Evolutionary conservation across 2,797 vertebrate genomes (phyloP).

Genomic region (Hoplostethus atlanticus): DNA sequence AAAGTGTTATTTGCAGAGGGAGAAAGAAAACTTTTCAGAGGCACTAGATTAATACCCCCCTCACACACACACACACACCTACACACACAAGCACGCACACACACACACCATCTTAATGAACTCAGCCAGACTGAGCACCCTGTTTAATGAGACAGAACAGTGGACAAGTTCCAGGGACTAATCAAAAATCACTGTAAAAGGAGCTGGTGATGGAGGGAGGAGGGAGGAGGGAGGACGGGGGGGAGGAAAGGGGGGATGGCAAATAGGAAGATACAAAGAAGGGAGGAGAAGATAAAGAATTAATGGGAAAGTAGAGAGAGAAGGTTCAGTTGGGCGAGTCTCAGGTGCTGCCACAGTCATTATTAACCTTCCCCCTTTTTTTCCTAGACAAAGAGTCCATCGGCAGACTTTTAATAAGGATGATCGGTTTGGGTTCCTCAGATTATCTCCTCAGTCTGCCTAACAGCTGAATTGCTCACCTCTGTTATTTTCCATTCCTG

Average conservation of each 20-base stretch:
- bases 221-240: background rate
- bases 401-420: constrained; percentile 31
- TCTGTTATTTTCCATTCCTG: constrained; percentile 3
- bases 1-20: constrained; percentile 8
- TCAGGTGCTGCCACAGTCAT: constrained; percentile 19
- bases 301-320: background rate
- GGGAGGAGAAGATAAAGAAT: background rate
- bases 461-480: constrained; percentile 8
- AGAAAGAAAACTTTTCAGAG: constrained; percentile 6
- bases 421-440: constrained; percentile 18
- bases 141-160: constrained; percentile 47
- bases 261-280: background rate
- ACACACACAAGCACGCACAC: background rate
- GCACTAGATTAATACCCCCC: background rate
- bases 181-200: constrained; percentile 40
- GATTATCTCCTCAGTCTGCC: background rate
- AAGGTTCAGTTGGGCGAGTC: background rate
- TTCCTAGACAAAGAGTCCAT: constrained; percentile 19
- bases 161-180: constrained; percentile 21
- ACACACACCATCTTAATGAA: constrained; percentile 16
- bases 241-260: background rate
- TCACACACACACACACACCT: background rate
- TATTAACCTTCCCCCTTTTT: constrained; percentile 20
- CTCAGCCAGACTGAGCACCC: constrained; percentile 7
- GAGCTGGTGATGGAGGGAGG: constrained; percentile 1